Base-by-base conservation (phyloP, 2,113 vertebrate species). In the Nymphicus hollandicus region DNA sequence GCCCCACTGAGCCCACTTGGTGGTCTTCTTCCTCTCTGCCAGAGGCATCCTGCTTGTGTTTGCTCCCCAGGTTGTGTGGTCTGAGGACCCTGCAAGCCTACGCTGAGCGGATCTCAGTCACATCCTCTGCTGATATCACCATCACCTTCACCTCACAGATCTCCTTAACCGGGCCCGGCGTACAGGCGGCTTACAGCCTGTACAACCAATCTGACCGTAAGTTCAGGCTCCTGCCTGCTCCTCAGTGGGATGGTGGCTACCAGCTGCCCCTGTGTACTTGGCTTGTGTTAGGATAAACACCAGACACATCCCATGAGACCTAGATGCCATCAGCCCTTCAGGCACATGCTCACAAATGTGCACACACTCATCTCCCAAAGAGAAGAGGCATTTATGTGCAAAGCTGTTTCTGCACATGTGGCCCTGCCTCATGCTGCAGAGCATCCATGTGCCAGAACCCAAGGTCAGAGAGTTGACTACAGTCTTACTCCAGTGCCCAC, bases 201-300 rank as follows among this genome's bases (percentile, higher is more conserved):
- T 99, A 99, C 97, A 99, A 99, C 97, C 98, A 98, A 46, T 98
- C 99, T 9, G 98, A 99, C 33, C 99, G 99, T 99, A 95, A 98
- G 99, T 97, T 83, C 1, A 20, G 25, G 41, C 23, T 66, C 25
- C 13, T 86, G 15, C n/a, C 50, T 68, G 52, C 31, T 64, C 29
- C 65, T 55, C 9, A 4, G 16, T 10, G 24, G 20, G 28, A 25
- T 49, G 28, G 41, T 41, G 27, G 41, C 50, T 39, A 39, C 63
- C 68, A 86, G 41, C 33, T 87, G 70, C 44, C 29, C 46, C 53
- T 56, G n/a, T 37, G 74, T 47, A 15, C 22, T 74, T 84, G 65
- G 24, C 24, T 88, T 63, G 7, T 68, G 14, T 81, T 18, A 10
- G 47, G 27, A 74, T 22, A 88, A 90, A 65, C 13, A 68, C n/a